A percentile compares a stretch with the other conserved stretches of the same genome.
phyloP scores from a whole-genome alignment of 2,888 invertebrate species.

The Stenolophus ochropezus region DNA sequence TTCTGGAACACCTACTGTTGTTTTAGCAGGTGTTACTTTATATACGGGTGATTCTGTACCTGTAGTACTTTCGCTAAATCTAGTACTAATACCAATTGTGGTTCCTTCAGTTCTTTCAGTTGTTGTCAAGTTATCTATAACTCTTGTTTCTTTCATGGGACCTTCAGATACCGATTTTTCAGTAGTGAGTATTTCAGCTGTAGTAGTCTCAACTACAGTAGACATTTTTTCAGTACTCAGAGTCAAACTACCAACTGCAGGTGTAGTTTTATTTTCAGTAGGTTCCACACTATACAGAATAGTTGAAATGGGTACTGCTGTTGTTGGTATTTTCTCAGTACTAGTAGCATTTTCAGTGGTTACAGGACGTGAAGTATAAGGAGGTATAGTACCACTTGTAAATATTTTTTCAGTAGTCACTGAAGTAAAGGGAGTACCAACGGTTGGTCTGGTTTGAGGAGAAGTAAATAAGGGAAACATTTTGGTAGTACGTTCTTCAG shows the following conservation, averaged over 20 bases:
- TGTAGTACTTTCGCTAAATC: constrained; percentile 53
- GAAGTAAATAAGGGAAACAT: constrained; percentile 14
- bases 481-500: background rate
- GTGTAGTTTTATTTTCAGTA: constrained; percentile 57
- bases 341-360: constrained; percentile 27
- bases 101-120: constrained; percentile 52
- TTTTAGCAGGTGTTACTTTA: background rate
- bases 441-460: constrained; percentile 46
- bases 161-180: constrained; percentile 41
- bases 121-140: constrained; percentile 16
- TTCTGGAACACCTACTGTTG: background rate
- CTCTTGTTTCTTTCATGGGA: constrained; percentile 10
- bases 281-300: constrained; percentile 22
- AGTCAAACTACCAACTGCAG: constrained; percentile 36
- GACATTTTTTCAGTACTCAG: constrained; percentile 34
- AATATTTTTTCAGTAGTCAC: constrained; percentile 33
- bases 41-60: background rate
- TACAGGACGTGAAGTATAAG: constrained; percentile 16
- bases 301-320: constrained; percentile 45
- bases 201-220: constrained; percentile 60
- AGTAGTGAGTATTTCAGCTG: constrained; percentile 53
- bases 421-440: constrained; percentile 14
- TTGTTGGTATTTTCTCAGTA: constrained; percentile 59
- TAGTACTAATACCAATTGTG: constrained; percentile 29
- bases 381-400: constrained; percentile 43